Percentiles rank a stretch among this genome's conserved stretches.
Evolutionary conservation across 1,140 invertebrate genomes (phyloP).

Genomic region (Vollenhovia emeryi): DNA sequence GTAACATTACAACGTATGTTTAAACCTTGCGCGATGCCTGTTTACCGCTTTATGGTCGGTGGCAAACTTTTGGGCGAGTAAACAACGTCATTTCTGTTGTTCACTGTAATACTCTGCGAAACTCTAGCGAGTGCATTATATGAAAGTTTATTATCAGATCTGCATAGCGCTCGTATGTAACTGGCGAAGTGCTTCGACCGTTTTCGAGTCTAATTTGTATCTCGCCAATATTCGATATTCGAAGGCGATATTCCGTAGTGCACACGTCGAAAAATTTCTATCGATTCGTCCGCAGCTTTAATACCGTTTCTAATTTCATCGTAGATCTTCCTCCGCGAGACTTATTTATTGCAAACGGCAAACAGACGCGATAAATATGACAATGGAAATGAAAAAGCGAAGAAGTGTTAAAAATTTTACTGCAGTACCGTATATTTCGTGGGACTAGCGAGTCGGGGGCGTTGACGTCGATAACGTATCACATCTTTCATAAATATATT

Average conservation of each 20-base stretch:
- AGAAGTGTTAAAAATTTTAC: neutral
- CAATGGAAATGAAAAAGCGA: neutral
- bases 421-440: neutral
- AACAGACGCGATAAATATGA: neutral
- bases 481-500: slow-evolving; percentile 42
- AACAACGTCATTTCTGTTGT: slow-evolving; percentile 60
- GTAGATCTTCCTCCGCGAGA: neutral
- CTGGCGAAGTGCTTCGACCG: neutral
- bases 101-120: slow-evolving; percentile 34
- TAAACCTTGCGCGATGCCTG: slow-evolving; percentile 5
- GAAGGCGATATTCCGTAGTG: neutral
- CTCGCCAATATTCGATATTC: neutral
- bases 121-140: slow-evolving; percentile 32
- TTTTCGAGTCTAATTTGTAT: slow-evolving; percentile 38
- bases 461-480: slow-evolving; percentile 5
- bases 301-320: neutral
- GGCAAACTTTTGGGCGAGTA: slow-evolving; percentile 45
- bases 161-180: slow-evolving; percentile 2
- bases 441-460: neutral
- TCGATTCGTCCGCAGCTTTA: neutral
- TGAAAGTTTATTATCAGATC: slow-evolving; percentile 49
- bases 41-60: slow-evolving; percentile 29
- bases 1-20: slow-evolving; percentile 21
- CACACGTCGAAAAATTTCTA: neutral
- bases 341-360: neutral